Evolutionary conservation across 2,888 invertebrate genomes (phyloP), one percentile per base, ranked within the genome.

Genomic region (Rhagophthalmus giganteus): DNA sequence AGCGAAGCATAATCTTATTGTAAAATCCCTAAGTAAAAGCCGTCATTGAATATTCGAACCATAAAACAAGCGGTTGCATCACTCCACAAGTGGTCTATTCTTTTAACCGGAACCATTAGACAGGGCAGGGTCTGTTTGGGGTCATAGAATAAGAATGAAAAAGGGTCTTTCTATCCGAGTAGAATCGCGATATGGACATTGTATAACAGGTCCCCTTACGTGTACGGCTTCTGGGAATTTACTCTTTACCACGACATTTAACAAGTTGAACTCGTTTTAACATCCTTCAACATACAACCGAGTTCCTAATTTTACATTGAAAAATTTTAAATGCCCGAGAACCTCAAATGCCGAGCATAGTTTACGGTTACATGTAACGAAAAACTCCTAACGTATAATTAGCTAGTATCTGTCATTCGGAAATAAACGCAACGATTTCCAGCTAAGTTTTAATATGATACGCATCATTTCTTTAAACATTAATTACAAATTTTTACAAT

Each of bases 91-190:
- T n/a, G 28, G 39, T 16, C 14, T 45, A 28, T 40, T 39, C 31
- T 42, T 38, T 26, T 52, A 56, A 56, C 58, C 54, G 58, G 58
- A 56, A 56, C 58, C 46, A 54, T 56, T 56, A 56, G 46, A 51
- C 37, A 41, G 41, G 50, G 44, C 44, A 38, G 53, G 48, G 49
- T 46, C 49, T 42, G 44, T 35, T 48, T 42, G 30, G 32, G 49
- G 42, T 46, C 34, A 44, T 15, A 34, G 26, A 49, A 35, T 41
- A 24, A 34, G 40, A 26, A 24, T 20, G 24, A 26, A 16, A 34
- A 15, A 39, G 40, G 46, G 46, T 46, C n/a, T n/a, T 32, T 32
- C 16, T 37, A 31, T 38, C 30, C 16, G 33, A 10, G 35, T 38
- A 35, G 8, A 28, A 44, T 34, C 26, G 13, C 24, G 12, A 13